phyloP scores from a whole-genome alignment of 1,140 invertebrate genomes.

The Drosophila kepulauana region DNA sequence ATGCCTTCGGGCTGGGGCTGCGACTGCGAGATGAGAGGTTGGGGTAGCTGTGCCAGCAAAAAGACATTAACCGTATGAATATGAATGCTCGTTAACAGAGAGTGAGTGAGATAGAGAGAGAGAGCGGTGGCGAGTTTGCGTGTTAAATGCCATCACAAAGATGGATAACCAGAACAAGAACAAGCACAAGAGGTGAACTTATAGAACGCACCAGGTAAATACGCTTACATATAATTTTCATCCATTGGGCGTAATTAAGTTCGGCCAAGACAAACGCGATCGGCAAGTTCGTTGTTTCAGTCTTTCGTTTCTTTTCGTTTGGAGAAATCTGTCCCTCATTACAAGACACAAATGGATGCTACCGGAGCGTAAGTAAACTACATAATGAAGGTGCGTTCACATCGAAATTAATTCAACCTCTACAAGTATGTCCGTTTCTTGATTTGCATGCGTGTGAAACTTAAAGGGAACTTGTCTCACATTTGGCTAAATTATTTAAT shows the following conservation, averaged over 20 bases:
- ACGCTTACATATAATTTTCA: constrained; percentile 54
- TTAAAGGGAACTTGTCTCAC: constrained; percentile 12
- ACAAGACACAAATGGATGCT: constrained; percentile 30
- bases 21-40: not conserved
- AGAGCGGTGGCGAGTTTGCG: constrained; percentile 51
- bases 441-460: constrained; percentile 53
- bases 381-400: constrained; percentile 43
- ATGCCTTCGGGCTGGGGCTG: constrained; percentile 25
- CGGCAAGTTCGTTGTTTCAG: constrained; percentile 60
- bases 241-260: constrained; percentile 61
- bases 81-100: constrained; percentile 66
- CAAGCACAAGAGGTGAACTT: not conserved
- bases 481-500: constrained; percentile 59
- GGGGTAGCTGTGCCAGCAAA: constrained; percentile 30
- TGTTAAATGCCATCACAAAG: constrained; percentile 60
- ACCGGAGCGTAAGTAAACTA: not conserved
- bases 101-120: not conserved
- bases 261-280: constrained; percentile 35
- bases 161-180: constrained; percentile 49
- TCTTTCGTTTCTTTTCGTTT: constrained; percentile 60
- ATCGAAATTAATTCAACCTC: constrained; percentile 39
- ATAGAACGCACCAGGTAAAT: constrained; percentile 34
- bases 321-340: constrained; percentile 31
- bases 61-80: constrained; percentile 72
- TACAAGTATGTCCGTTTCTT: not conserved